Percentiles rank a stretch among this genome's conserved stretches.
Conservation (phyloP, 2,888 invertebrate genomes). For the Clepsis dumicolana region DNA sequence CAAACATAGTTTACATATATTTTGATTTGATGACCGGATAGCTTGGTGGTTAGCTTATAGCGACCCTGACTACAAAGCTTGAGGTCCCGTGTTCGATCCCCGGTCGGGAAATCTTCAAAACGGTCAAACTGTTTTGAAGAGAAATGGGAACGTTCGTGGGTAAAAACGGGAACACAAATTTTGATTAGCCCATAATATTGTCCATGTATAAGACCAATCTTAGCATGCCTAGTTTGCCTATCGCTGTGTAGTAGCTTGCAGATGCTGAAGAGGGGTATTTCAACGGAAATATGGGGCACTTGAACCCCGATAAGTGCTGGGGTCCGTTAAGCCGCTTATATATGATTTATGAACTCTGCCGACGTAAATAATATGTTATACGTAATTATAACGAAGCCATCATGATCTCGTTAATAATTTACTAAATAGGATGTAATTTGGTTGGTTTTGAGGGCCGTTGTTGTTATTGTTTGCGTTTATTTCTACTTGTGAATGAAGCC, state of each 20-base stretch:
- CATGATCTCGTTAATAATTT: background rate
- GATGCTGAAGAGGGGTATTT: slow-evolving; percentile 7
- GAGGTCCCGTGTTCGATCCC: too few species aligned
- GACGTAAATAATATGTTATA: background rate
- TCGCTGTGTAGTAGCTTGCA: slow-evolving; percentile 15
- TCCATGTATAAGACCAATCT: background rate
- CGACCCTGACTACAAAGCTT: too few species aligned
- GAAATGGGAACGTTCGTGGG: too few species aligned
- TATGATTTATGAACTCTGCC: slow-evolving; percentile 20
- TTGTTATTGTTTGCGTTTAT: background rate
- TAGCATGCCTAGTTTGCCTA: background rate
- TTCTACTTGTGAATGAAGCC: too few species aligned
- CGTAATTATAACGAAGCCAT: background rate
- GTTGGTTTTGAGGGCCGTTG: background rate
- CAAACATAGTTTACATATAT: too few species aligned
- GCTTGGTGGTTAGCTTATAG: too few species aligned
- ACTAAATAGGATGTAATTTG: background rate
- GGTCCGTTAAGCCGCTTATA: slow-evolving; percentile 29
- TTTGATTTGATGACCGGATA: too few species aligned
- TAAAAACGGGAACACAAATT: too few species aligned
- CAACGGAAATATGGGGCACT: slow-evolving; percentile 19
- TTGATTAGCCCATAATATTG: too few species aligned
- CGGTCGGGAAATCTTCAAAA: too few species aligned
- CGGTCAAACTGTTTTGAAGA: too few species aligned
- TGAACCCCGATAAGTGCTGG: slow-evolving; percentile 26